Evolutionary conservation across 2,113 vertebrate species (phyloP).

Genomic region (Hypanus sabinus): DNA sequence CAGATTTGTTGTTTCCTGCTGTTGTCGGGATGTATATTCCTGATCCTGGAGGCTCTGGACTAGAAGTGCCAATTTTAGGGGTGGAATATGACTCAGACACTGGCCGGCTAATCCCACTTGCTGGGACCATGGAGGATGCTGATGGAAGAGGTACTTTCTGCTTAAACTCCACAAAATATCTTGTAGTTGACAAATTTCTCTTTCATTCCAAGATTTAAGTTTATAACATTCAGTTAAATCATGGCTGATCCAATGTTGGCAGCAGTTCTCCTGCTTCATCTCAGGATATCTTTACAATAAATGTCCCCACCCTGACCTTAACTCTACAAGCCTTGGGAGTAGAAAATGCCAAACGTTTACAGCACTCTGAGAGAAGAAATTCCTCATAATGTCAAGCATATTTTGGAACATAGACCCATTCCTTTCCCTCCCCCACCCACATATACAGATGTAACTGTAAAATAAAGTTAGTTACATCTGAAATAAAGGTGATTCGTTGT

Average conservation of each 20-base stretch:
- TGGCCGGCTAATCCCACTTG: conserved; percentile 54
- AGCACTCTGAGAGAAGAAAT: too few relatives aligned
- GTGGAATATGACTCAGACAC: conserved; percentile 57
- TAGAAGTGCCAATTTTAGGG: conserved; percentile 75
- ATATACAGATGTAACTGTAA: neutral
- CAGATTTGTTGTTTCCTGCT: conserved; percentile 59
- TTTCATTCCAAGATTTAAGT: neutral
- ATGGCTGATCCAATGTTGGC: too few relatives aligned
- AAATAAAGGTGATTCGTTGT: neutral
- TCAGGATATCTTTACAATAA: too few relatives aligned
- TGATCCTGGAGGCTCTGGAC: conserved; percentile 70
- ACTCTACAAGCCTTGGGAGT: too few relatives aligned
- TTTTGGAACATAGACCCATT: too few relatives aligned
- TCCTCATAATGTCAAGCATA: too few relatives aligned
- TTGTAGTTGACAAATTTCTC: neutral
- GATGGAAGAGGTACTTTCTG: conserved; percentile 64
- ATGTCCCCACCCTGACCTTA: too few relatives aligned
- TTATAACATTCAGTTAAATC: too few relatives aligned
- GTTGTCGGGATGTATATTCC: conserved; percentile 78
- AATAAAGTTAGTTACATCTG: neutral
- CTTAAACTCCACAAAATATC: neutral
- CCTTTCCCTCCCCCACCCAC: too few relatives aligned
- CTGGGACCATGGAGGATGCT: conserved; percentile 78
- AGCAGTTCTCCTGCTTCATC: too few relatives aligned
- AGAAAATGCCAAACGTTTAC: too few relatives aligned